phyloP scores from a whole-genome alignment of 2,888 invertebrate species.

The Dryadula phaetusa region DNA sequence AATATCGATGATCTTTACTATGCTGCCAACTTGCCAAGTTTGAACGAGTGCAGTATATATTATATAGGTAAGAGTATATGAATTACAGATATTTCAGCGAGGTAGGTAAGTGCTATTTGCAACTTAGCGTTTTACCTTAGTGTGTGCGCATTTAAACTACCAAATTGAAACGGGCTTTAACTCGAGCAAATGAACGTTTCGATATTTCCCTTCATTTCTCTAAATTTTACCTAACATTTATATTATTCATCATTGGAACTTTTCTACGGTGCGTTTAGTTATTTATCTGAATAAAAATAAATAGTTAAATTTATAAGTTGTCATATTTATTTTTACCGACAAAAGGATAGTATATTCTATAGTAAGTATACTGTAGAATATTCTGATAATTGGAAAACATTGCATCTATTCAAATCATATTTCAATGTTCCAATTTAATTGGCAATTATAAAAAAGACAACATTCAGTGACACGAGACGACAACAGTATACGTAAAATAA shows the following conservation, averaged over 20 bases:
- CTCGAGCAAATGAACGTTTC: constrained; percentile 65
- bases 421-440: constrained; percentile 21
- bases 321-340: background rate
- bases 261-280: background rate
- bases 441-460: constrained; percentile 11
- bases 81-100: constrained; percentile 62
- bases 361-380: background rate
- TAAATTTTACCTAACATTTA: constrained; percentile 42
- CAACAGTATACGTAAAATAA: background rate
- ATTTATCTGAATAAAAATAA: background rate
- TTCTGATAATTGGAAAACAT: constrained; percentile 10
- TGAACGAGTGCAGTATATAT: constrained; percentile 59
- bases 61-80: constrained; percentile 43
- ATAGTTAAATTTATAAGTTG: background rate
- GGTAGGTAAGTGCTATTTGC: constrained; percentile 73
- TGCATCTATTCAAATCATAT: background rate
- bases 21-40: constrained; percentile 56
- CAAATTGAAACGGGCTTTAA: constrained; percentile 73
- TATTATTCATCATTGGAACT: background rate
- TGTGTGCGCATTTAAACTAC: constrained; percentile 66
- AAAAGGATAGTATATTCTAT: background rate
- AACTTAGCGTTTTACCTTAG: constrained; percentile 65
- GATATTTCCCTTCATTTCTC: constrained; percentile 59
- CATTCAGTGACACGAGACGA: background rate
- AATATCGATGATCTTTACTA: constrained; percentile 50